Base-by-base conservation (phyloP, 2,113 vertebrate genomes). In the Corydoras maculifer region DNA sequence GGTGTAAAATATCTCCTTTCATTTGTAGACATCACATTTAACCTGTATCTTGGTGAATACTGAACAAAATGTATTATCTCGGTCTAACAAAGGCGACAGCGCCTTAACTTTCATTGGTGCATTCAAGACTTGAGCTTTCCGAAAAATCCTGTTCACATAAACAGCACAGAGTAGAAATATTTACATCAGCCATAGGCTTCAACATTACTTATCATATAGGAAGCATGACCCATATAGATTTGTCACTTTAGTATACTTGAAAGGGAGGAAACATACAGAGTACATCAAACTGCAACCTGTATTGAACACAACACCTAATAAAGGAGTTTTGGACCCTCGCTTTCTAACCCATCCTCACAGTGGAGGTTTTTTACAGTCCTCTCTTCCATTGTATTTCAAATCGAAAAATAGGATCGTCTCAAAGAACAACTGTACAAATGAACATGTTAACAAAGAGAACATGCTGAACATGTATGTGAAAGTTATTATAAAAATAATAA, bases 141-240 rank as follows among this genome's bases (percentile, higher is more conserved):
- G 98, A 94, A 98, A 97, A 97, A 97, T 95, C 95, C 90, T 92
- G 85, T 86, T 91, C 91, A 90, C 78, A 74, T 73, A 72, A 86
- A 86, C 83, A 76, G 50, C 77, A 79, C 82, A 81, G 80, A 67
- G 8, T 93, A 94, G 93, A 93, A 96, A 92, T 97, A 62, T 81
- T 77, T 73, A 76, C 63, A 82, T 73, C 69, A 88, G 89, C 88
- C 87, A 88, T 84, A 87, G 86, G 87, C 88, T 89, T 80, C 83
- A 87, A 90, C 84, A 76, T 62, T 70, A 64, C 32, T 61, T 60
- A 80, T 55, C 65, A 69, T 75, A 83, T 80, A 75, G 77, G 80
- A 86, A 83, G 78, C 76, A 84, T 74, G 82, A 82, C 65, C 75
- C 70, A 80, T 74, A 86, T 75, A 82, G 70, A 69, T 72, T 81